Evolutionary conservation across 2,113 vertebrate genomes (phyloP).

Genomic region (Equus quagga): DNA sequence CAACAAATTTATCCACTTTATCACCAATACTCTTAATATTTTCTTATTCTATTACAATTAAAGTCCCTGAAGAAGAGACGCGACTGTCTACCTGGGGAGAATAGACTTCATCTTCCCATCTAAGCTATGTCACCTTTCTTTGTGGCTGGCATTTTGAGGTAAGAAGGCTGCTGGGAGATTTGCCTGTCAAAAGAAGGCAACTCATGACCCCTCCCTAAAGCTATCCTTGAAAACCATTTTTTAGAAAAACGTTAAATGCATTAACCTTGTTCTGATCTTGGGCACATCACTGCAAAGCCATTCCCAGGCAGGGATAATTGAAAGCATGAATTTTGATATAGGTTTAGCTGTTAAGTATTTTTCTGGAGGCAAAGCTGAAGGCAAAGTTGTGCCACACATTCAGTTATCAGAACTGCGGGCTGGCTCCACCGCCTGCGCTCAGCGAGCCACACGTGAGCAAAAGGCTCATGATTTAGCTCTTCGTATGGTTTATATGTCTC

Average conservation of each 20-base stretch:
- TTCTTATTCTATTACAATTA: slow-evolving; percentile 33
- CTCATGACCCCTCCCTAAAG: slow-evolving; percentile 39
- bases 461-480: slow-evolving; percentile 49
- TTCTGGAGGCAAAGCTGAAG: slow-evolving; percentile 84
- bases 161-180: neutral
- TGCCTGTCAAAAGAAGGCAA: slow-evolving; percentile 36
- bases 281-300: slow-evolving; percentile 66
- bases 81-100: neutral
- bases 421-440: neutral
- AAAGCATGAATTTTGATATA: slow-evolving; percentile 81
- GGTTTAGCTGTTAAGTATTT: slow-evolving; percentile 79
- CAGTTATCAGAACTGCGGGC: neutral
- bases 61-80: neutral
- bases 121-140: neutral
- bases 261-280: slow-evolving; percentile 83
- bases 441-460: slow-evolving; percentile 46
- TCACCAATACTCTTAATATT: neutral
- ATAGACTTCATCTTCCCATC: neutral
- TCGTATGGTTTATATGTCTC: neutral
- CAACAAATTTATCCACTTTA: slow-evolving; percentile 10
- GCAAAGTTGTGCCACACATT: slow-evolving; percentile 65
- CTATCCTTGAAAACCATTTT: slow-evolving; percentile 69
- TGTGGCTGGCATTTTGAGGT: neutral
- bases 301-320: slow-evolving; percentile 70
- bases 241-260: slow-evolving; percentile 75